phyloP scores from a whole-genome alignment of 2,888 invertebrate species.

The Tipula vernalis region DNA sequence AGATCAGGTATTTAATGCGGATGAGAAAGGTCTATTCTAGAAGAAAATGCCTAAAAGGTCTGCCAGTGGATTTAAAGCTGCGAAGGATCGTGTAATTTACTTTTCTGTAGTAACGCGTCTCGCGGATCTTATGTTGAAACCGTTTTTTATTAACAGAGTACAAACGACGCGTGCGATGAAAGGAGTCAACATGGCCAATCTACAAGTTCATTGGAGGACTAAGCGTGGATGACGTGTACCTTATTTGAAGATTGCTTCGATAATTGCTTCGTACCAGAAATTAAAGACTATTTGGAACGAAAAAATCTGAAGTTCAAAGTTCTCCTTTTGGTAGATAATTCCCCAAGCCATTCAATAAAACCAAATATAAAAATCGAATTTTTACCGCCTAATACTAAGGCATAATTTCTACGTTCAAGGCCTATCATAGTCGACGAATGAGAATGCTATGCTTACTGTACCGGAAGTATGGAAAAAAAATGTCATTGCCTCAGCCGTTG shows the following conservation, averaged over 20 bases:
- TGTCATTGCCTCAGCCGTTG: not conserved
- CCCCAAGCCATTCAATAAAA: too few relatives aligned
- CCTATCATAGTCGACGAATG: not conserved
- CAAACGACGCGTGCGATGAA: not conserved
- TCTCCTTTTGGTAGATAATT: not conserved
- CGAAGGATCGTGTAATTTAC: too few relatives aligned
- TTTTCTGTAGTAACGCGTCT: too few relatives aligned
- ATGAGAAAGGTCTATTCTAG: too few relatives aligned
- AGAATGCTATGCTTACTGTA: too few relatives aligned
- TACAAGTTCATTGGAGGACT: too few relatives aligned
- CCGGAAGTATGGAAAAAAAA: too few relatives aligned
- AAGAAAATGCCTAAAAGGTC: too few relatives aligned
- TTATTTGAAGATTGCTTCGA: not conserved
- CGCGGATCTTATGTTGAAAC: not conserved
- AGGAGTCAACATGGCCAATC: not conserved
- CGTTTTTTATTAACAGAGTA: not conserved
- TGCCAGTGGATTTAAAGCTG: too few relatives aligned
- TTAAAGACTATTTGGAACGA: not conserved
- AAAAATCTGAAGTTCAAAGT: not conserved
- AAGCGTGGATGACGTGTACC: not conserved
- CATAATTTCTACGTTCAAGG: too few relatives aligned
- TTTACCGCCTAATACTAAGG: too few relatives aligned
- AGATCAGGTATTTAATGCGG: too few relatives aligned
- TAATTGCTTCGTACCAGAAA: not conserved
- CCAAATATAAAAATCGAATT: not conserved